phyloP scores from a whole-genome alignment of 2,113 vertebrate genomes.

The Gorsachius goisagi region DNA sequence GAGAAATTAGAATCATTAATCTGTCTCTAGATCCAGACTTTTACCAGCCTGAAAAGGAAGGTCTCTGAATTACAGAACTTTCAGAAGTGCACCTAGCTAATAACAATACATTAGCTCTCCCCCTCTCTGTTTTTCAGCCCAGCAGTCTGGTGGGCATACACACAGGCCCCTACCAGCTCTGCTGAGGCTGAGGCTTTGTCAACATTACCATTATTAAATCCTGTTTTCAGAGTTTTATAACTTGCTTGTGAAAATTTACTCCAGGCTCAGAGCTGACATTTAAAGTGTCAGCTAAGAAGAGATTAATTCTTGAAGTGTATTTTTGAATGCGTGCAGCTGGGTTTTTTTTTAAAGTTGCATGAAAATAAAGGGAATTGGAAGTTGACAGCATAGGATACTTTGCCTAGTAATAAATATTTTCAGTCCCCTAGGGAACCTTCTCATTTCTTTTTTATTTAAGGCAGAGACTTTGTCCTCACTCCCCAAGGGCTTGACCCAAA shows the following conservation, averaged over 20 bases:
- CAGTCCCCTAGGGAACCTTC: neutral
- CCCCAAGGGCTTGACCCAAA: neutral
- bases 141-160: neutral
- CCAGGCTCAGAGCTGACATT: constrained; percentile 43
- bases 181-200: neutral
- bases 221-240: constrained; percentile 35
- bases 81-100: neutral
- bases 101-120: neutral
- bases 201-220: constrained; percentile 58
- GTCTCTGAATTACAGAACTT: neutral
- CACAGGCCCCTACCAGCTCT: neutral
- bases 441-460: neutral
- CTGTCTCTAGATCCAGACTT: constrained; percentile 8
- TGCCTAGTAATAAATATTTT: neutral
- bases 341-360: neutral
- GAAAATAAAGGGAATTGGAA: constrained; percentile 12
- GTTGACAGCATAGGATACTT: neutral
- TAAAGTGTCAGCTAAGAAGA: constrained; percentile 21
- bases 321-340: neutral
- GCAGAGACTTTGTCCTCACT: neutral
- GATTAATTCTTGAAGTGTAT: constrained; percentile 28
- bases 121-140: neutral
- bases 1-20: constrained; percentile 35
- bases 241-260: constrained; percentile 43
- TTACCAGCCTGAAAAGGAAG: neutral